Base-by-base conservation (phyloP, 2,113 vertebrate genomes). In the Mola mola region DNA sequence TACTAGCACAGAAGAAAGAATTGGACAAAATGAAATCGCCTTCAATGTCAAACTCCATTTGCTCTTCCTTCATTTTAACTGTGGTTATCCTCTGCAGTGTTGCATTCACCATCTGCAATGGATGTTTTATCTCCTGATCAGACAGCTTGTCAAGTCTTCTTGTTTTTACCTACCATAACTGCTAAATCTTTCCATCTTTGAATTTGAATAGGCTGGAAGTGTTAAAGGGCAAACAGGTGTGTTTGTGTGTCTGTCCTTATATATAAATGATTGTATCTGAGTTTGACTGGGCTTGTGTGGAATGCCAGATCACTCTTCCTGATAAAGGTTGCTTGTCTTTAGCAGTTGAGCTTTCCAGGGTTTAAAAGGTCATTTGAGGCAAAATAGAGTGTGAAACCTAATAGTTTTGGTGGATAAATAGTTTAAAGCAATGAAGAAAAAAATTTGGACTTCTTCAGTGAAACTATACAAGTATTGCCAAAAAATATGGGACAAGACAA, bases 211-310 rank as follows among this genome's bases (percentile, higher is more conserved):
- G 48, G 72, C 72, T 76, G 65, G 63, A 76, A 38, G 52, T 59
- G 75, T 88, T 79, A 78, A 78, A 75, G 75, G 84, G 70, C 79
- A 72, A 75, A 80, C 72, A 79, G 81, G 75, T 83, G 81, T 83
- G 74, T 74, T 73, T 74, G 42, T 53, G 2, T 11, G 36, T 62
- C 50, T 64, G 51, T 65, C 53, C 11, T 10, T 57, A 38, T 79
- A 16, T 75, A 16, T 73, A 72, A 83, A 67, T 29, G 10, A 68
- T 57, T 60, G 28, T 20, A 49, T 50, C 47, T 25, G 10, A 64
- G 48, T 70, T 34, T 59, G 66, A 66, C 43, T 13, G 20, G 65
- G 50, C 75, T 37, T 73, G 66, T 56, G 52, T 70, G 84, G 86
- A 90, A 87, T 86, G 76, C 21, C 51, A 79, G 70, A 79, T 86